Conservation (phyloP, 2,113 vertebrate species). For the Etheostoma cragini region DNA sequence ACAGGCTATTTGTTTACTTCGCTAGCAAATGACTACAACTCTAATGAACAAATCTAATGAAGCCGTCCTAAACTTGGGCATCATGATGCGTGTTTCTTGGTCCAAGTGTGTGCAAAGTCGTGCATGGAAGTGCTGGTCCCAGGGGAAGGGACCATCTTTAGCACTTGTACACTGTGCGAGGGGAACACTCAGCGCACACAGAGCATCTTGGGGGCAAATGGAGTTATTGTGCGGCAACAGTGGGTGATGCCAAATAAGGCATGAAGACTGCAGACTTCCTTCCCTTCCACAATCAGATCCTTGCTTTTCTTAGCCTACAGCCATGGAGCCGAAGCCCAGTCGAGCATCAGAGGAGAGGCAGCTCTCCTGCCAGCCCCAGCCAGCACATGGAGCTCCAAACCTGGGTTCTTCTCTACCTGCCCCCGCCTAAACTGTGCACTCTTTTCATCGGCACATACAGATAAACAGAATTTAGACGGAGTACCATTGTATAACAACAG, state of each 20-base stretch:
- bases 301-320: conserved; percentile 77
- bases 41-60: conserved; percentile 68
- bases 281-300: conserved; percentile 68
- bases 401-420: conserved; percentile 43
- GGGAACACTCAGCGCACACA: conserved; percentile 63
- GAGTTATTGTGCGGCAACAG: conserved; percentile 83
- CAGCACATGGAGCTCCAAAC: conserved; percentile 60
- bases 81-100: conserved; percentile 33
- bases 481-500: not conserved
- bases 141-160: conserved; percentile 80
- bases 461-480: not conserved
- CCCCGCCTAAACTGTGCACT: not conserved
- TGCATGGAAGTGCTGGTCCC: conserved; percentile 79
- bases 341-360: conserved; percentile 68
- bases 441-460: not conserved
- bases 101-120: conserved; percentile 51
- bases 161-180: conserved; percentile 74
- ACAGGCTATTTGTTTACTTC: conserved; percentile 66
- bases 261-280: conserved; percentile 83
- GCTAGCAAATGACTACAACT: conserved; percentile 56
- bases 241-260: conserved; percentile 84
- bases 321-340: conserved; percentile 75
- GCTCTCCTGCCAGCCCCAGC: conserved; percentile 40
- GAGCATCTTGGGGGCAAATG: conserved; percentile 83
- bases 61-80: conserved; percentile 67